phyloP scores from a whole-genome alignment of 2,113 vertebrate species.

The Eretmochelys imbricata region DNA sequence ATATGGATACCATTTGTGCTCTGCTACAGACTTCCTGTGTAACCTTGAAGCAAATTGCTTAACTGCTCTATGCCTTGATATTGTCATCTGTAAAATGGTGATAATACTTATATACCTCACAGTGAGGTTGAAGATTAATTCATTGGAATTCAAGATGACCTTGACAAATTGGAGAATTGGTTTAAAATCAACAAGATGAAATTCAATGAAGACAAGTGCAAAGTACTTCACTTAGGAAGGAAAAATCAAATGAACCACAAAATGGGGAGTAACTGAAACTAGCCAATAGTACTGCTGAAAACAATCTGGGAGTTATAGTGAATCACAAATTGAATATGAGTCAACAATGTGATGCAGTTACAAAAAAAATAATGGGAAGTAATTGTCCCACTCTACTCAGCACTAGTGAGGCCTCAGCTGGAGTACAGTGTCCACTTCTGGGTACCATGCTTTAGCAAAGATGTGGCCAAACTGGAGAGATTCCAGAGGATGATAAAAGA shows the following conservation, averaged over 20 bases:
- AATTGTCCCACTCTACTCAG: neutral
- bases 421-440: neutral
- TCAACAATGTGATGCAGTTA: neutral
- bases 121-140: neutral
- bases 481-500: too few species aligned
- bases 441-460: neutral
- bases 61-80: conserved; percentile 18
- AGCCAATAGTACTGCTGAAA: neutral
- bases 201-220: neutral
- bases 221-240: neutral
- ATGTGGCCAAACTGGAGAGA: neutral
- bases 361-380: neutral
- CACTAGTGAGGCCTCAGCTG: neutral
- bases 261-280: neutral
- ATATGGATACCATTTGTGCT: conserved; percentile 34
- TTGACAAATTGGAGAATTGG: neutral
- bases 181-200: neutral
- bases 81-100: neutral
- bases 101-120: neutral
- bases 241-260: neutral
- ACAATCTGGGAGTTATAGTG: neutral
- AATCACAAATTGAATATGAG: neutral
- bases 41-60: conserved; percentile 49
- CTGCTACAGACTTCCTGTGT: conserved; percentile 37
- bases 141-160: neutral